phyloP scores from a whole-genome alignment of 92 coral and sea anemone genomes.

The Micromussa lordhowensis region DNA sequence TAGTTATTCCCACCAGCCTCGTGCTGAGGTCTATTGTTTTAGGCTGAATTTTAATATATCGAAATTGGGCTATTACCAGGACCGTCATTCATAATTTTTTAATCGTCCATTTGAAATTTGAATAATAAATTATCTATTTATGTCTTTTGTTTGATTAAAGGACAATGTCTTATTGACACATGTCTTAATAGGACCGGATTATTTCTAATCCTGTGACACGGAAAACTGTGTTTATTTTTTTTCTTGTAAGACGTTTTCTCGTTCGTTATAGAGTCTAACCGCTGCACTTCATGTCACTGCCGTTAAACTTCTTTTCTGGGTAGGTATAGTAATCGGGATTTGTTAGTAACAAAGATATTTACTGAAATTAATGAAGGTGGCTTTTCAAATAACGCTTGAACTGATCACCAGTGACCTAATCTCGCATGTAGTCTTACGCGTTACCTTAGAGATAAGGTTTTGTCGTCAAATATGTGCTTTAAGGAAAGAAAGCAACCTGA shows the following conservation, averaged over 20 bases:
- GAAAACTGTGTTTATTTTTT: conserved; percentile 7
- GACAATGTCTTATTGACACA: conserved; percentile 22
- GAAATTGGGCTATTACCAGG: no score
- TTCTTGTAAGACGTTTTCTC: background rate
- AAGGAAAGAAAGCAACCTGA: background rate
- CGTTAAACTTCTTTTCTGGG: background rate
- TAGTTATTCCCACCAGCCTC: no score
- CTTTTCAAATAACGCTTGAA: background rate
- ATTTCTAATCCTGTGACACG: background rate
- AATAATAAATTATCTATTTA: conserved; percentile 13
- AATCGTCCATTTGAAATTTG: conserved; percentile 9
- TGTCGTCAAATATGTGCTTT: background rate
- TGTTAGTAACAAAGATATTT: background rate
- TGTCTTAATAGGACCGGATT: conserved; percentile 1
- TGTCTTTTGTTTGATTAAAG: conserved; percentile 23
- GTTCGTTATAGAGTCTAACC: background rate
- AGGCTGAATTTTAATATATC: no score
- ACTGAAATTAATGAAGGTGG: background rate
- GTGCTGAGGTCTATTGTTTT: no score
- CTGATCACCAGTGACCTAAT: background rate
- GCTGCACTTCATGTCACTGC: background rate
- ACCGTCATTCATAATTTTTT: background rate
- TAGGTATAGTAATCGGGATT: background rate
- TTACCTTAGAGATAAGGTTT: background rate
- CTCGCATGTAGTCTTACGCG: background rate